Percentiles rank a stretch among this genome's conserved stretches.
phyloP scores from a whole-genome alignment of 1,140 invertebrate genomes.

The Drosophila pachea region DNA sequence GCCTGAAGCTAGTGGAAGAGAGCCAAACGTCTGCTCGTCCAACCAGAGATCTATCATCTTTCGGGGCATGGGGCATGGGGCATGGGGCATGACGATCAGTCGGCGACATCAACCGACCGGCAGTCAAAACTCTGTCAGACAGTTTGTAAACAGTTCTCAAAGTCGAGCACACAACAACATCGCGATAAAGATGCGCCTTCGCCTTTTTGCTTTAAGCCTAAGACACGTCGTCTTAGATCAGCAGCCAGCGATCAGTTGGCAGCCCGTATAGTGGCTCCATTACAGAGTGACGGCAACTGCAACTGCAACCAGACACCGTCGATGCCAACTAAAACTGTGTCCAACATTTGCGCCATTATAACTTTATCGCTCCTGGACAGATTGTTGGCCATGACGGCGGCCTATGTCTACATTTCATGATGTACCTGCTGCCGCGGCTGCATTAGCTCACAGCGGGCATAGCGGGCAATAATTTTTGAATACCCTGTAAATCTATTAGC shows the following conservation, averaged over 20 bases:
- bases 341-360: slow-evolving; percentile 77
- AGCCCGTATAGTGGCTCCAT: slow-evolving; percentile 36
- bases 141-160: slow-evolving; percentile 76
- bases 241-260: slow-evolving; percentile 21
- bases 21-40: slow-evolving; percentile 27
- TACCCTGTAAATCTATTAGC: slow-evolving; percentile 14
- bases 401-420: slow-evolving; percentile 38
- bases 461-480: slow-evolving; percentile 10
- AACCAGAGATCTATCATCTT: slow-evolving; percentile 66
- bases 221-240: slow-evolving; percentile 63
- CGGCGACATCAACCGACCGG: slow-evolving; percentile 64
- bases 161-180: slow-evolving; percentile 47
- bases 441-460: slow-evolving; percentile 54
- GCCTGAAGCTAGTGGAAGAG: slow-evolving; percentile 56
- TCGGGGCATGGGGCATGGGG: slow-evolving; percentile 29
- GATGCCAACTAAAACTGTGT: slow-evolving; percentile 47
- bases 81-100: slow-evolving; percentile 20
- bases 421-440: slow-evolving; percentile 56
- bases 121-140: slow-evolving; percentile 76
- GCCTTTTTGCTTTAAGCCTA: slow-evolving; percentile 60
- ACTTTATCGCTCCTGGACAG: slow-evolving; percentile 77
- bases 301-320: no score
- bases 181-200: slow-evolving; percentile 64
- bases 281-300: slow-evolving; percentile 30
- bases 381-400: slow-evolving; percentile 65